Percentiles rank a stretch among this genome's conserved stretches.
These are phyloP conservation scores for Phyllotis vaccarum DNA, from an alignment of 2,797 vertebrate genomes.

Conservation along the genomic window DNA sequence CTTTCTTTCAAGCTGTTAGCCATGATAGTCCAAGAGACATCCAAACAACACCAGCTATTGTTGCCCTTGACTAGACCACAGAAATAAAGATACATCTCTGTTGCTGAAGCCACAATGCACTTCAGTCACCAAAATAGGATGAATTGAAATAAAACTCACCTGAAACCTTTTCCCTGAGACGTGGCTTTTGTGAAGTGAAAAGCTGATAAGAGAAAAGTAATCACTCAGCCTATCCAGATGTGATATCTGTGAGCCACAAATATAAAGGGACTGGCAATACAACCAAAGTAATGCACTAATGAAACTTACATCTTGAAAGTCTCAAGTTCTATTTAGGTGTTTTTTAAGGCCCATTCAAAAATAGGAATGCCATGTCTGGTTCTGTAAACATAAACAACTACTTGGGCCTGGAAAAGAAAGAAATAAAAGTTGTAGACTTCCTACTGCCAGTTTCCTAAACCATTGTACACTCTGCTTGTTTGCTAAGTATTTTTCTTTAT, in stretches of 20 bases:
- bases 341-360: too few relatives aligned
- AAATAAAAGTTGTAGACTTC: fast-evolving
- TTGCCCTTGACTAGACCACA: background rate
- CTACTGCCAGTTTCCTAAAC: background rate
- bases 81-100: background rate
- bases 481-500: background rate
- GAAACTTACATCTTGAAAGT: background rate
- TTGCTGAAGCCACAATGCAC: too few relatives aligned
- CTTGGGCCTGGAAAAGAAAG: background rate
- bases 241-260: background rate
- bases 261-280: background rate
- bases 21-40: background rate
- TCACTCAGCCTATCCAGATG: background rate
- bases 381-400: background rate
- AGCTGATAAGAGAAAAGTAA: background rate
- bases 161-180: background rate
- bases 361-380: background rate
- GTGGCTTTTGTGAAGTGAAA: background rate
- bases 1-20: background rate
- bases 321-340: background rate
- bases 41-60: background rate
- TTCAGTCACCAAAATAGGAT: too few relatives aligned
- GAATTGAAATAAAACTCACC: background rate
- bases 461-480: background rate
- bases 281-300: background rate